phyloP scores from a whole-genome alignment of 2,797 vertebrate species.

The Remorina albescens region DNA sequence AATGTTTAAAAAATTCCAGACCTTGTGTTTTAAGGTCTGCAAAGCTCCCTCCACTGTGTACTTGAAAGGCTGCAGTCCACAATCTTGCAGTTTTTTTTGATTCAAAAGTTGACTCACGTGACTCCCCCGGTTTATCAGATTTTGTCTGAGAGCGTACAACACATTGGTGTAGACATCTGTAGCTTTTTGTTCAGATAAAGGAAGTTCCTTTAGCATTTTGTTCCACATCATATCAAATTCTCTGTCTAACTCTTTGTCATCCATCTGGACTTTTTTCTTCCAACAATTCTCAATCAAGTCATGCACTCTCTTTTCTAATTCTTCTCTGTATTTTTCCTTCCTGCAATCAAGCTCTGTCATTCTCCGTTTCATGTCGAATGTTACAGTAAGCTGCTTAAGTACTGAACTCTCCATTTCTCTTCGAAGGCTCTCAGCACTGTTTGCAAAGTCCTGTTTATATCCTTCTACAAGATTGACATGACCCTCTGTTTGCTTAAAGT shows the following conservation, averaged over 20 bases:
- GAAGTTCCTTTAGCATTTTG: conserved; percentile 23
- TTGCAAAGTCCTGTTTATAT: conserved; percentile 73
- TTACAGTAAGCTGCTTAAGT: conserved; percentile 36
- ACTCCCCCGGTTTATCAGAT: conserved; percentile 56
- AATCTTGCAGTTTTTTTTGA: fast-evolving
- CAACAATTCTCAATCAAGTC: conserved; percentile 57
- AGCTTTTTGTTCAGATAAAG: not conserved
- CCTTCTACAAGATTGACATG: conserved; percentile 75
- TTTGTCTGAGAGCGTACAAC: conserved; percentile 10
- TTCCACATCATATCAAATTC: conserved; percentile 77
- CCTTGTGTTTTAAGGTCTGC: too few species aligned
- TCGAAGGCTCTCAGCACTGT: conserved; percentile 61
- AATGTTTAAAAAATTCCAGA: too few species aligned
- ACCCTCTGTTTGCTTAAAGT: conserved; percentile 69
- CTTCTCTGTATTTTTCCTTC: conserved; percentile 52
- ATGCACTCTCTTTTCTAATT: conserved; percentile 60
- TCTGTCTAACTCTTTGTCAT: conserved; percentile 22
- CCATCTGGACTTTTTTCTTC: conserved; percentile 1
- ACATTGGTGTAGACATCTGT: conserved; percentile 29
- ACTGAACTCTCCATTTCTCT: conserved; percentile 60
- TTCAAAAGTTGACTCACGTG: conserved; percentile 38
- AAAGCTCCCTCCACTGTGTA: not conserved
- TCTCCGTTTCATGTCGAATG: conserved; percentile 59
- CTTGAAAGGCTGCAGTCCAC: conserved; percentile 36
- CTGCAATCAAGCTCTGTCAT: conserved; percentile 60